Evolutionary conservation across 1,140 invertebrate species (phyloP).

Genomic region (Pristionchus pacificus): DNA sequence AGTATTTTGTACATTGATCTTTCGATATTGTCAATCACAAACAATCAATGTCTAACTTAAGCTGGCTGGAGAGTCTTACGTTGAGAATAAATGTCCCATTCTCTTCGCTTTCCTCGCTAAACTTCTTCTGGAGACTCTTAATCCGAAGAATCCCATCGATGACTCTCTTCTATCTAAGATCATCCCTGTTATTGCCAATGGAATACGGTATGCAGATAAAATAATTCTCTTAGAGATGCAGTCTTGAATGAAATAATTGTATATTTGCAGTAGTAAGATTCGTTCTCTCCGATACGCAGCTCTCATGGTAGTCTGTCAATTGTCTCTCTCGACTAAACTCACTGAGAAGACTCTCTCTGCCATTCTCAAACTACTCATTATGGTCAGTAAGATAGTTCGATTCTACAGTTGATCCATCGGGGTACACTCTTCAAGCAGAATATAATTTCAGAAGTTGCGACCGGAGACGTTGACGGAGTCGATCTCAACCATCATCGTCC

Average conservation of each 20-base stretch:
- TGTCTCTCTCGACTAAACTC: constrained; percentile 21
- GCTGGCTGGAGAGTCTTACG: constrained; percentile 19
- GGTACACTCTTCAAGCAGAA: constrained; percentile 4
- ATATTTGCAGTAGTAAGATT: constrained; percentile 24
- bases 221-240: too few species aligned
- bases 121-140: constrained; percentile 21
- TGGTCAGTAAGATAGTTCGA: constrained; percentile 16
- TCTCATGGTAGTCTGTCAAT: constrained; percentile 31
- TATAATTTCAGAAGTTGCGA: constrained; percentile 27
- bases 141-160: constrained; percentile 11
- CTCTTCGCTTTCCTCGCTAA: constrained; percentile 33
- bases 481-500: constrained; percentile 22
- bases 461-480: constrained; percentile 17
- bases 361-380: constrained; percentile 28
- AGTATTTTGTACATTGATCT: constrained; percentile 12
- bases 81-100: constrained; percentile 22
- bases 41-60: constrained; percentile 7
- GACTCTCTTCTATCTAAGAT: constrained; percentile 33
- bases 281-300: constrained; percentile 26
- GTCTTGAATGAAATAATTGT: background rate
- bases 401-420: constrained; percentile 14
- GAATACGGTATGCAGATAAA: constrained; percentile 27
- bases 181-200: constrained; percentile 30
- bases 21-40: constrained; percentile 2
- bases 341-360: constrained; percentile 16